Percentiles rank a stretch among this genome's conserved stretches.
These are phyloP conservation scores for Sebastes diploproa DNA, from an alignment of 2,797 vertebrate species.

Conservation along the genomic window DNA sequence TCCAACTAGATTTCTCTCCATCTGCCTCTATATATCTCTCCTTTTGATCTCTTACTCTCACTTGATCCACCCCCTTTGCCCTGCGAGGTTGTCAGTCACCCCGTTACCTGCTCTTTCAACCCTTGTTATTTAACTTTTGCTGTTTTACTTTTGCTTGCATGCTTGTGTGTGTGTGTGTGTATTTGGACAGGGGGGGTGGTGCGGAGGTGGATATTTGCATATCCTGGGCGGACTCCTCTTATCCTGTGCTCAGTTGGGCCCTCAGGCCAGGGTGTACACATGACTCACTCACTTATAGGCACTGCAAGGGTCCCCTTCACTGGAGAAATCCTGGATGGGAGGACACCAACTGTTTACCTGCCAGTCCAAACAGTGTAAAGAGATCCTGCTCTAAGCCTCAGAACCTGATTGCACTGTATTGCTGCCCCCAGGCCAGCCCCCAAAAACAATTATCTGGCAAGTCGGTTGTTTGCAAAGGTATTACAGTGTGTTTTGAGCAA, in stretches of 20 bases:
- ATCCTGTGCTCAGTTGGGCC: slow-evolving; percentile 67
- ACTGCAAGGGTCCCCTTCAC: slow-evolving; percentile 50
- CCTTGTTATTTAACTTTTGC: slow-evolving; percentile 31
- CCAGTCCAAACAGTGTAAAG: slow-evolving; percentile 54
- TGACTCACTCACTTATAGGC: slow-evolving; percentile 55
- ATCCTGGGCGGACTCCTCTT: slow-evolving; percentile 72
- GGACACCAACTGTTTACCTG: slow-evolving; percentile 69
- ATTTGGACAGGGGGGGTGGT: slow-evolving; percentile 28
- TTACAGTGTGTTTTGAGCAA: slow-evolving; percentile 31
- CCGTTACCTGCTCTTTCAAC: slow-evolving; percentile 16
- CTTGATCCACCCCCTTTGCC: neutral
- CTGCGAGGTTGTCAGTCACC: slow-evolving; percentile 1
- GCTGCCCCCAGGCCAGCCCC: slow-evolving; percentile 32
- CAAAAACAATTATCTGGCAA: neutral
- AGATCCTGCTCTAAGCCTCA: slow-evolving; percentile 60
- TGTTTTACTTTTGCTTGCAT: slow-evolving; percentile 5
- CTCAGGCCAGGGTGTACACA: slow-evolving; percentile 63
- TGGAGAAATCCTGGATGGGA: slow-evolving; percentile 72
- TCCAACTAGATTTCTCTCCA: neutral
- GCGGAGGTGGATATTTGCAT: slow-evolving; percentile 70
- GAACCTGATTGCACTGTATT: slow-evolving; percentile 13
- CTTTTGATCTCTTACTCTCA: neutral
- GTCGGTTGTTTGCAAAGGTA: slow-evolving; percentile 58
- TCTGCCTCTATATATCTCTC: neutral
- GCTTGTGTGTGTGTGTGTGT: slow-evolving; percentile 21